A percentile compares a stretch with the other conserved stretches of the same genome.
These are phyloP conservation scores for Pelobates fuscus DNA, from an alignment of 2,113 vertebrate species.

Conservation along the genomic window DNA sequence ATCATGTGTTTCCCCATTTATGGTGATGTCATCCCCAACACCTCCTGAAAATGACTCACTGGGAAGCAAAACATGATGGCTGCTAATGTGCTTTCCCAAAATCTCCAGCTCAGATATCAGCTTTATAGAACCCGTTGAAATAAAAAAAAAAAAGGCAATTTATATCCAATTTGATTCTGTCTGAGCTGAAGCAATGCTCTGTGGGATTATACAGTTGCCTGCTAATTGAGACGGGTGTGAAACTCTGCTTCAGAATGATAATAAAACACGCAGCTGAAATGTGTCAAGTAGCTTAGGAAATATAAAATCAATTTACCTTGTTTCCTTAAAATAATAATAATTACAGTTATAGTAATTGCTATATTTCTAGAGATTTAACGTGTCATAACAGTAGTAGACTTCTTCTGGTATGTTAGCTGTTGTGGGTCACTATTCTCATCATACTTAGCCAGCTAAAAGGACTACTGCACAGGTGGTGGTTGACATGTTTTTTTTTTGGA, in stretches of 20 bases:
- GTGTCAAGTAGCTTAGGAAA: constrained; percentile 10
- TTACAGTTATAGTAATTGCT: too few species aligned
- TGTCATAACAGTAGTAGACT: too few species aligned
- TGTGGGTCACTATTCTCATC: too few species aligned
- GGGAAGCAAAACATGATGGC: constrained; percentile 28
- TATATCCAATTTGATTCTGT: constrained; percentile 33
- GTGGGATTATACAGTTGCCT: constrained; percentile 36
- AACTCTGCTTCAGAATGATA: constrained; percentile 3
- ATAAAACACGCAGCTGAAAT: constrained; percentile 28
- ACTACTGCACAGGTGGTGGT: too few species aligned
- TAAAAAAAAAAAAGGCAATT: constrained; percentile 39
- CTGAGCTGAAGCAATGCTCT: constrained; percentile 35
- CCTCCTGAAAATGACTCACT: constrained; percentile 52
- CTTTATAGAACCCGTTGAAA: constrained; percentile 50
- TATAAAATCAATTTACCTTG: constrained; percentile 24
- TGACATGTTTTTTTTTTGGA: too few species aligned
- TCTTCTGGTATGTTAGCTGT: too few species aligned
- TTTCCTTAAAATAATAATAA: constrained; percentile 43
- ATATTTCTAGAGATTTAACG: constrained; percentile 10
- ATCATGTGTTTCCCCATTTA: constrained; percentile 50
- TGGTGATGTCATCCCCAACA: constrained; percentile 54
- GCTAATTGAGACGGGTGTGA: constrained; percentile 40
- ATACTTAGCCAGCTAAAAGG: too few species aligned
- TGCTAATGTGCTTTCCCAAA: constrained; percentile 28
- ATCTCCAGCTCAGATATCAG: constrained; percentile 44